phyloP scores from a whole-genome alignment of 2,797 vertebrate genomes.

The Argentina silus region DNA sequence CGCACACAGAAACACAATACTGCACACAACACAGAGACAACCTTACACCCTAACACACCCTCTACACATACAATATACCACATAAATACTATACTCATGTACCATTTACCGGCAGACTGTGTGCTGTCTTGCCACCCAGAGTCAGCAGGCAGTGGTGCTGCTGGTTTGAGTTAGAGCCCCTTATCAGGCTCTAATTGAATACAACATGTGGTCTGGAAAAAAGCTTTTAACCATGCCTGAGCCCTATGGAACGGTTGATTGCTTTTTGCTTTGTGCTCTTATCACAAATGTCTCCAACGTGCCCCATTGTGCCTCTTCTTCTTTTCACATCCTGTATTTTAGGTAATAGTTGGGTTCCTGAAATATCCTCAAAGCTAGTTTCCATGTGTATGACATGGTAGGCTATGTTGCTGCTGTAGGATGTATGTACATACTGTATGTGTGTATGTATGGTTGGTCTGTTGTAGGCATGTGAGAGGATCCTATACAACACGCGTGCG shows the following conservation, averaged over 20 bases:
- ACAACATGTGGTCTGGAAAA: slow-evolving; percentile 34
- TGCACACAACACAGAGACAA: neutral
- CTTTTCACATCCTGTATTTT: neutral
- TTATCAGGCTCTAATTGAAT: slow-evolving; percentile 50
- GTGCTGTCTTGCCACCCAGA: slow-evolving; percentile 27
- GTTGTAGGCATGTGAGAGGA: neutral
- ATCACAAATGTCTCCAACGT: slow-evolving; percentile 23
- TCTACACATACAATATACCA: neutral
- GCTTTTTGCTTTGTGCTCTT: slow-evolving; percentile 30
- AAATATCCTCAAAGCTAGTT: neutral
- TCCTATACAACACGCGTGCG: neutral
- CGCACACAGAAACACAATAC: neutral
- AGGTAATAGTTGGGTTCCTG: neutral
- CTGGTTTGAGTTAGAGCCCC: slow-evolving; percentile 27
- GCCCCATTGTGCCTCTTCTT: neutral
- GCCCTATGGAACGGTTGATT: slow-evolving; percentile 11
- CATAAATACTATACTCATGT: neutral
- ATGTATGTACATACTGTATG: neutral
- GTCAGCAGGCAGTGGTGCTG: neutral
- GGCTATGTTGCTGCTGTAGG: neutral
- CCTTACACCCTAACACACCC: neutral
- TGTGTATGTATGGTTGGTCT: neutral
- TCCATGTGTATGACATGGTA: neutral
- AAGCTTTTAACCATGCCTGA: slow-evolving; percentile 9
- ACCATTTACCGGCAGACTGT: neutral